Evolutionary conservation across 2,888 invertebrate species (phyloP).

Genomic region (Xestia xanthographa): DNA sequence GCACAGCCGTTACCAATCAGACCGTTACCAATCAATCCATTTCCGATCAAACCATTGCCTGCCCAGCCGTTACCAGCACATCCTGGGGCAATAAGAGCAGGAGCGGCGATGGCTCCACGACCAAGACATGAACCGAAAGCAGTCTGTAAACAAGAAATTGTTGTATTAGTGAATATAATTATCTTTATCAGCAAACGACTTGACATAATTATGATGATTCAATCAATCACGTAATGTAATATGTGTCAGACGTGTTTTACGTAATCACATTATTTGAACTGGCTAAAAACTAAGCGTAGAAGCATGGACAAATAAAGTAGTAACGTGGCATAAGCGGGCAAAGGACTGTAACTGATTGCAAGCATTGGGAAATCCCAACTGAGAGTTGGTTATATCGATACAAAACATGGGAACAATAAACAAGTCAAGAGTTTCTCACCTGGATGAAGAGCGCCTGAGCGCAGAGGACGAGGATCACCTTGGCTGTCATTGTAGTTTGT

Average conservation of each 20-base stretch:
- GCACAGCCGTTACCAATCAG: too few relatives aligned
- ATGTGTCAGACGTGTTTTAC: not conserved
- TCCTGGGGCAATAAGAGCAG: not conserved
- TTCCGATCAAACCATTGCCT: too few relatives aligned
- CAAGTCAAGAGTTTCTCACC: not conserved
- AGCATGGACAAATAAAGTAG: too few relatives aligned
- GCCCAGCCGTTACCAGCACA: not conserved
- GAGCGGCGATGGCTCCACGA: not conserved
- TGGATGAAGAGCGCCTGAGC: constrained; percentile 19
- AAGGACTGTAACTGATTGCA: too few relatives aligned
- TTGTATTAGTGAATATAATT: not conserved
- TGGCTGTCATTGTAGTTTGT: constrained; percentile 21
- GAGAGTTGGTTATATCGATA: not conserved
- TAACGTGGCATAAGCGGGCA: too few relatives aligned
- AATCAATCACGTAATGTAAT: not conserved
- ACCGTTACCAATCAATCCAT: too few relatives aligned
- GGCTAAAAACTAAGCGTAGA: too few relatives aligned
- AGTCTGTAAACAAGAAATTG: not conserved
- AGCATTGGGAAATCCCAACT: too few relatives aligned
- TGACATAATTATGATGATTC: not conserved
- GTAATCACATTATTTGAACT: too few relatives aligned
- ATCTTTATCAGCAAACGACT: not conserved
- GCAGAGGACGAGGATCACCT: constrained; percentile 25
- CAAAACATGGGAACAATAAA: too few relatives aligned
- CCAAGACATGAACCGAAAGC: not conserved